Percentiles rank a stretch among this genome's conserved stretches.
phyloP scores from a whole-genome alignment of 2,888 invertebrate species.

The Apeira syringaria region DNA sequence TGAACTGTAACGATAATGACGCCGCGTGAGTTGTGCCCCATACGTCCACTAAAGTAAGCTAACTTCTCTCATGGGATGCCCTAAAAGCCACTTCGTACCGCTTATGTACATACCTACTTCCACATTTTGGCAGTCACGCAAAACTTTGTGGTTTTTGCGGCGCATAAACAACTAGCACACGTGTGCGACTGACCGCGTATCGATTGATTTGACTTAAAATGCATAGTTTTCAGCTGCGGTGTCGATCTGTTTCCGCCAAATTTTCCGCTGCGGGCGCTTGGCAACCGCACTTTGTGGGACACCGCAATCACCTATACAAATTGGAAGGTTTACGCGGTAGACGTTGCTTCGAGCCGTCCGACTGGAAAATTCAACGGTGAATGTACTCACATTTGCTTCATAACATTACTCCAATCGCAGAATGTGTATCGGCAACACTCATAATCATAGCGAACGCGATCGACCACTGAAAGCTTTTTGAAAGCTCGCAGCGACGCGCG shows the following conservation, averaged over 20 bases:
- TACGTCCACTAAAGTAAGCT: constrained; percentile 65
- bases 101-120: constrained; percentile 46
- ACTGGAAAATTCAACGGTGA: constrained; percentile 34
- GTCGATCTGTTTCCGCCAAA: constrained; percentile 73
- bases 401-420: constrained; percentile 47
- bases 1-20: constrained; percentile 75
- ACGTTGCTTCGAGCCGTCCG: constrained; percentile 38
- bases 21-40: constrained; percentile 61
- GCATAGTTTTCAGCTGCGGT: constrained; percentile 71
- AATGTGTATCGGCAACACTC: constrained; percentile 60
- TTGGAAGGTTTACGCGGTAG: constrained; percentile 48
- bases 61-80: constrained; percentile 71
- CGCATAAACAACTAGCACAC: constrained; percentile 77
- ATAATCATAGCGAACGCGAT: constrained; percentile 68
- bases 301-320: constrained; percentile 58
- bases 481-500: constrained; percentile 70
- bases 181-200: constrained; percentile 70
- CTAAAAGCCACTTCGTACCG: constrained; percentile 67
- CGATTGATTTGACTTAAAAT: constrained; percentile 79
- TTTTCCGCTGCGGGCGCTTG: constrained; percentile 72
- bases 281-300: constrained; percentile 62
- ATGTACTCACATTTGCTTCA: constrained; percentile 42
- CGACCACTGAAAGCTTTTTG: constrained; percentile 78
- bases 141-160: constrained; percentile 75
- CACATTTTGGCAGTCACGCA: constrained; percentile 74